Conservation (phyloP, 2,797 vertebrate species). For the Eospalax fontanierii region DNA sequence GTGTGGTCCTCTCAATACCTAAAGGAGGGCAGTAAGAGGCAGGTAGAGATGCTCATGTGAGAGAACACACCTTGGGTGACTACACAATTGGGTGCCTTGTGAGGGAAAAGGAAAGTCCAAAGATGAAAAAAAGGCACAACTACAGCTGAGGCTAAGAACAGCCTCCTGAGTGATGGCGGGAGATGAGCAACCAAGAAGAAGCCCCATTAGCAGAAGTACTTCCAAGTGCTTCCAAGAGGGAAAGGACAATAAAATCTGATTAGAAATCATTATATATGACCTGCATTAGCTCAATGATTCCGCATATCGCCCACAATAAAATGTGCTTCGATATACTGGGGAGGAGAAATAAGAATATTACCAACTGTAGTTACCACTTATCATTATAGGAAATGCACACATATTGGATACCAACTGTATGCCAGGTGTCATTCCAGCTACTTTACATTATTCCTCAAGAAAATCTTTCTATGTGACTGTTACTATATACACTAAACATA, state of each 20-base stretch:
- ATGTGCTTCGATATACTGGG: neutral
- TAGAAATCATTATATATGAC: neutral
- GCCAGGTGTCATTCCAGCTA: neutral
- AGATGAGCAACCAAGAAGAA: rapidly evolving
- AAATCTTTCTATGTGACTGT: neutral
- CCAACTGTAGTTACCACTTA: no score
- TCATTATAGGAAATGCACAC: rapidly evolving
- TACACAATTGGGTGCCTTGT: no score
- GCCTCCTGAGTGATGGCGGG: no score
- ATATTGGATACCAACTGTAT: neutral
- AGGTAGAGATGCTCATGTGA: no score
- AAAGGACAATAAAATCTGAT: rapidly evolving
- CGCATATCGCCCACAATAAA: neutral
- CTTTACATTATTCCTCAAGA: neutral
- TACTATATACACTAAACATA: neutral
- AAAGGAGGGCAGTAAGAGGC: no score
- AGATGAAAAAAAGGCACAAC: neutral
- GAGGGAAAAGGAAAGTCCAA: neutral
- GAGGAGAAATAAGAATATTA: neutral
- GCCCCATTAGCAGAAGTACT: no score
- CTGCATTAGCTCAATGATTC: neutral
- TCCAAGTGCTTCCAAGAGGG: neutral
- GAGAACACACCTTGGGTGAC: neutral
- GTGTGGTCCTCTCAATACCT: neutral
- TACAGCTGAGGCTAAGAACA: neutral